A percentile compares a stretch with the other conserved stretches of the same genome.
phyloP scores from a whole-genome alignment of 2,113 vertebrate genomes.

The Carassius carassius region DNA sequence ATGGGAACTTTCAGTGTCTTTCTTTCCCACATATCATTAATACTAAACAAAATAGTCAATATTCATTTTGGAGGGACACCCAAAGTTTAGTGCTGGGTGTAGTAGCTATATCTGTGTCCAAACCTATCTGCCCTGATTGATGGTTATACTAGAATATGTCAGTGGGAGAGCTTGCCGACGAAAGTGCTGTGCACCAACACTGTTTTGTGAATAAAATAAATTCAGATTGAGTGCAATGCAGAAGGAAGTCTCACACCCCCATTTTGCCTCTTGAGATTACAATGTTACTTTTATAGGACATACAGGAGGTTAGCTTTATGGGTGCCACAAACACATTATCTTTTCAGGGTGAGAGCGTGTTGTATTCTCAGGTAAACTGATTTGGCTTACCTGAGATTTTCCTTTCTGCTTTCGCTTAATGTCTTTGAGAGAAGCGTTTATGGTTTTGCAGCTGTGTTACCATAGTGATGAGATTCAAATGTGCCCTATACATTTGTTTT shows the following conservation, averaged over 20 bases:
- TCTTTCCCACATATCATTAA: slow-evolving; percentile 15
- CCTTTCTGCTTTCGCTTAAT: not conserved
- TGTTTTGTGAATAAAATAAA: not conserved
- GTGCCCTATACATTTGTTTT: slow-evolving; percentile 13
- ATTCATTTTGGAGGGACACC: not conserved
- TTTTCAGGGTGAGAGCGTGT: not conserved
- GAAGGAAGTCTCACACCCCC: not conserved
- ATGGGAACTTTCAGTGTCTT: slow-evolving; percentile 31
- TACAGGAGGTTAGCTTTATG: not conserved
- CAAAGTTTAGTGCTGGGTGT: not conserved
- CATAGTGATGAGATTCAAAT: slow-evolving; percentile 10
- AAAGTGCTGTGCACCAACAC: not conserved
- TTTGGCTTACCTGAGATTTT: not conserved
- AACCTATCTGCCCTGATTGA: not conserved
- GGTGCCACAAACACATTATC: not conserved
- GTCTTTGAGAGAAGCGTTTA: not conserved
- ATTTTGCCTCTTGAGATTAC: not conserved
- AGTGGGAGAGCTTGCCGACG: not conserved
- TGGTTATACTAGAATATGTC: not conserved
- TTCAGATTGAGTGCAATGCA: not conserved
- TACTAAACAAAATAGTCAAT: slow-evolving; percentile 4
- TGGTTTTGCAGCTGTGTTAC: slow-evolving; percentile 15
- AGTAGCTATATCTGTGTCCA: not conserved
- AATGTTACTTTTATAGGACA: not conserved
- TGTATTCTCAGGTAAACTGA: not conserved